Evolutionary conservation across 2,888 invertebrate species (phyloP).

Genomic region (Adela reaumurella): DNA sequence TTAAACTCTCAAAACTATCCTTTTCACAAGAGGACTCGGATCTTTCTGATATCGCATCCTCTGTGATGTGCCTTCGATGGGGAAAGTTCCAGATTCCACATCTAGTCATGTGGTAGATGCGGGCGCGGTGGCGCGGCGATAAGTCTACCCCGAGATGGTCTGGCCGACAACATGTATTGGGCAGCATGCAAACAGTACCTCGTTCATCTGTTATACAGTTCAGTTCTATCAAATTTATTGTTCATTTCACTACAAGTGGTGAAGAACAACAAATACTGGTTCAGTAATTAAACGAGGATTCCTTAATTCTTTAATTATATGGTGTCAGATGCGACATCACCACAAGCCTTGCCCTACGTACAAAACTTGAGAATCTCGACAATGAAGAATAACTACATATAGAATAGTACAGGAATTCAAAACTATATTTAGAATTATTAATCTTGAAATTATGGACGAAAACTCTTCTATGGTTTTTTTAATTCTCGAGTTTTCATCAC

Average conservation of each 20-base stretch:
- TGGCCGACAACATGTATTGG: constrained; percentile 28
- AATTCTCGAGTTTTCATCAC: no score
- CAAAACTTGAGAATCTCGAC: no score
- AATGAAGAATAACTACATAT: no score
- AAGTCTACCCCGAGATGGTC: constrained; percentile 20
- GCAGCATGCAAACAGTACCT: constrained; percentile 23
- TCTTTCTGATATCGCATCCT: constrained; percentile 1
- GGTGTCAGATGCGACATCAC: no score
- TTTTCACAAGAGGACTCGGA: not conserved
- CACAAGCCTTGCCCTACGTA: no score
- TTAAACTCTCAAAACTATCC: not conserved
- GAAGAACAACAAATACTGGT: no score
- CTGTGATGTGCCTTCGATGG: constrained; percentile 7
- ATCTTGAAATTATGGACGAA: no score
- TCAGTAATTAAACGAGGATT: no score
- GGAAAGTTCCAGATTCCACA: constrained; percentile 12
- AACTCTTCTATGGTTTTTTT: no score
- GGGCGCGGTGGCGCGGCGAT: constrained; percentile 10
- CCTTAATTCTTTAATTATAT: no score
- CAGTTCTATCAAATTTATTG: constrained; percentile 3
- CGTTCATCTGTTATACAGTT: constrained; percentile 25
- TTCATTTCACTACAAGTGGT: not conserved
- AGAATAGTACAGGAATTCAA: no score
- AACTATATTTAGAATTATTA: no score
- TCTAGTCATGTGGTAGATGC: not conserved